Conservation (phyloP, 2,113 vertebrate species). For the Octodon degus region DNA sequence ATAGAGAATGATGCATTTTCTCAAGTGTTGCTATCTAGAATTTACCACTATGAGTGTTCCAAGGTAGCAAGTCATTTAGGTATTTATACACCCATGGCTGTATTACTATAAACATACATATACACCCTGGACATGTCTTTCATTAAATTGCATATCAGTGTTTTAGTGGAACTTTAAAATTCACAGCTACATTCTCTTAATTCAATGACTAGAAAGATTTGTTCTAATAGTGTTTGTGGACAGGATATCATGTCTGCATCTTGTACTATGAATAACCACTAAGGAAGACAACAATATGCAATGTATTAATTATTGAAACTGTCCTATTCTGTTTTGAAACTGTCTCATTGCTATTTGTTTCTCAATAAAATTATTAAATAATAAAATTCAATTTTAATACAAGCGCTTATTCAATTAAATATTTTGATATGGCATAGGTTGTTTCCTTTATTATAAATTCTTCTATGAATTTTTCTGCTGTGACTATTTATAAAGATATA, state of each 20-base stretch:
- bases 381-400: slow-evolving; percentile 56
- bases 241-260: no score
- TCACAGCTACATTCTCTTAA: no score
- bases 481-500: slow-evolving; percentile 46
- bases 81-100: background rate
- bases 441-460: slow-evolving; percentile 54
- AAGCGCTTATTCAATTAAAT: slow-evolving; percentile 60
- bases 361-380: no score
- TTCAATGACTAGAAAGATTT: no score
- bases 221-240: no score
- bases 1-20: background rate
- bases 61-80: background rate
- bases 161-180: slow-evolving; percentile 51
- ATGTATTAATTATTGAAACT: no score
- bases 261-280: no score
- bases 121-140: background rate
- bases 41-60: background rate
- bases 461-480: slow-evolving; percentile 7
- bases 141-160: slow-evolving; percentile 33
- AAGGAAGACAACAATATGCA: no score
- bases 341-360: no score
- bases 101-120: background rate
- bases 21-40: background rate
- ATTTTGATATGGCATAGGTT: slow-evolving; percentile 54
- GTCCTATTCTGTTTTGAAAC: no score